Conservation (phyloP, 2,888 invertebrate species). For the Sisyra terminalis region DNA sequence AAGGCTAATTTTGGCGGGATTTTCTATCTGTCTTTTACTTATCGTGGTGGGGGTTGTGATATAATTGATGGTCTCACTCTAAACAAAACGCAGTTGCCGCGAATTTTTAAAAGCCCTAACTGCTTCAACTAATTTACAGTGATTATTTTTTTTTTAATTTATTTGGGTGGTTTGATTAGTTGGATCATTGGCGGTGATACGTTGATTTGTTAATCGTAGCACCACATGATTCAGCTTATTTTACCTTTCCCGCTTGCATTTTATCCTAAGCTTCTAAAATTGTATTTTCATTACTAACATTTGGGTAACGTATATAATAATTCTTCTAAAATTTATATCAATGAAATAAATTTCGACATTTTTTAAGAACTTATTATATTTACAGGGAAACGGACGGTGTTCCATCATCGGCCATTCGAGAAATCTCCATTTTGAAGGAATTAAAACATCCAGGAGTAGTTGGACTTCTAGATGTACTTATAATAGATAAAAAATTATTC, state of each 20-base stretch:
- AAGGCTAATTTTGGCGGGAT: not conserved
- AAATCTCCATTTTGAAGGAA: slow-evolving; percentile 85
- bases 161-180: slow-evolving; percentile 24
- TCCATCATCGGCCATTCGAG: slow-evolving; percentile 91
- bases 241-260: slow-evolving; percentile 24
- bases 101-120: too few relatives aligned
- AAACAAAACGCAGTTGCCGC: too few relatives aligned
- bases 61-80: too few relatives aligned
- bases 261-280: not conserved
- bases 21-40: not conserved
- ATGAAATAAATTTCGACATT: too few relatives aligned
- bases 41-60: too few relatives aligned
- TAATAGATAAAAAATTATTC: slow-evolving; percentile 69
- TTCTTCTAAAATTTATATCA: too few relatives aligned
- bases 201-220: slow-evolving; percentile 38
- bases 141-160: not conserved
- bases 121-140: not conserved
- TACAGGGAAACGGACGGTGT: slow-evolving; percentile 88
- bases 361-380: slow-evolving; percentile 8
- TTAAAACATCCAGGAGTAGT: slow-evolving; percentile 84
- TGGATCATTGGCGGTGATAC: slow-evolving; percentile 38
- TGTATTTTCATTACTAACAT: too few relatives aligned
- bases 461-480: slow-evolving; percentile 75
- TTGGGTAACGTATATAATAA: too few relatives aligned
- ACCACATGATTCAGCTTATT: slow-evolving; percentile 58